A percentile compares a stretch with the other conserved stretches of the same genome.
Evolutionary conservation across 1,140 invertebrate species (phyloP).

Genomic region (Drosophila santomea): DNA sequence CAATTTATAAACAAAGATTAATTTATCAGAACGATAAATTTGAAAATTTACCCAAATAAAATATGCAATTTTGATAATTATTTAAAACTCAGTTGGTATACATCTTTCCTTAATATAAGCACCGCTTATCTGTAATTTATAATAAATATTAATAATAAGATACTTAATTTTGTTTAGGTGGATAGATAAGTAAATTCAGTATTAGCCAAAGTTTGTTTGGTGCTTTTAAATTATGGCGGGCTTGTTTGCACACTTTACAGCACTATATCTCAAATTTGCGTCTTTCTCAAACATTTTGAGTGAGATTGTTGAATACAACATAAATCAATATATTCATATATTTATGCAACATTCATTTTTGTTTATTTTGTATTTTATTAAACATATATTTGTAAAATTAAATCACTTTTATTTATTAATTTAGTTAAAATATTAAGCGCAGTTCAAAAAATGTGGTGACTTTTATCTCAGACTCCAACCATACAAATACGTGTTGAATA

Average conservation of each 20-base stretch:
- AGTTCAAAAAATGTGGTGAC: background rate
- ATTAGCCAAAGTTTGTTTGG: background rate
- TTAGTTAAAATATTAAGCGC: background rate
- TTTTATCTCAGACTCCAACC: background rate
- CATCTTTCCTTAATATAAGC: too few relatives aligned
- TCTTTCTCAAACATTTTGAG: background rate
- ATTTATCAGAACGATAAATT: background rate
- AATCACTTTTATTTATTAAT: background rate
- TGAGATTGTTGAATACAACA: background rate
- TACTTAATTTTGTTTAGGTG: too few relatives aligned
- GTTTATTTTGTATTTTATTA: too few relatives aligned
- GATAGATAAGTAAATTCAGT: background rate
- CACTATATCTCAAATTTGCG: slow-evolving; percentile 1
- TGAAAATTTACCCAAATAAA: too few relatives aligned
- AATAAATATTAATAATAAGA: too few relatives aligned
- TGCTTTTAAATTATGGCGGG: background rate
- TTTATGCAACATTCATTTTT: too few relatives aligned
- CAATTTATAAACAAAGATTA: too few relatives aligned
- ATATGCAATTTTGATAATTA: too few relatives aligned
- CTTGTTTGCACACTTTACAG: background rate
- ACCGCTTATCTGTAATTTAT: too few relatives aligned
- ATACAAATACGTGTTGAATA: background rate
- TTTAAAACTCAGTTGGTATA: too few relatives aligned
- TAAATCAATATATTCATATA: too few relatives aligned
- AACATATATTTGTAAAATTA: too few relatives aligned